These are phyloP conservation scores for Steatocranus sp. DNA, from an alignment of 2,797 vertebrate genomes.

Conservation along the genomic window DNA sequence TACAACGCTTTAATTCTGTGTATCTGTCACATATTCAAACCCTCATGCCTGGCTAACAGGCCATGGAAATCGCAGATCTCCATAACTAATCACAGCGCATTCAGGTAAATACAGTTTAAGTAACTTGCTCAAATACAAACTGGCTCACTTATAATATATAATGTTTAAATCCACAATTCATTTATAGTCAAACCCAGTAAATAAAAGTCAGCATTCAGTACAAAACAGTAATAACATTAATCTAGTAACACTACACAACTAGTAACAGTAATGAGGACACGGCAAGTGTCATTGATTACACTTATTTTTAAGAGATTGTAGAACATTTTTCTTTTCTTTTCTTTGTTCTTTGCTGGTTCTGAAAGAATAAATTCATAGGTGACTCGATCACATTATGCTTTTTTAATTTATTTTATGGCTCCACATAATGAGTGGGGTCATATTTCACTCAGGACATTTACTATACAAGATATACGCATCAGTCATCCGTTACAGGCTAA, in stretches of 20 bases:
- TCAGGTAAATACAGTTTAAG: constrained; percentile 59
- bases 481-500: background rate
- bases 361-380: constrained; percentile 27
- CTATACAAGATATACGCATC: background rate
- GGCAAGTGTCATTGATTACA: constrained; percentile 13
- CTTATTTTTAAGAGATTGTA: constrained; percentile 18
- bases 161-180: constrained; percentile 23
- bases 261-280: background rate
- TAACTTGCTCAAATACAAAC: constrained; percentile 23
- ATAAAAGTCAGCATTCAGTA: constrained; percentile 2
- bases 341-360: background rate
- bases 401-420: constrained; percentile 23
- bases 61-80: constrained; percentile 53
- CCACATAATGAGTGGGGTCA: background rate
- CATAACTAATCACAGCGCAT: constrained; percentile 40
- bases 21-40: constrained; percentile 60
- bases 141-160: constrained; percentile 28
- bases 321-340: background rate
- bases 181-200: constrained; percentile 7
- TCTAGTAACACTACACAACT: background rate
- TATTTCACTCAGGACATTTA: constrained; percentile 21
- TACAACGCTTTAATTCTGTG: constrained; percentile 58
- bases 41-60: constrained; percentile 50
- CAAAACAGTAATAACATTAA: background rate
- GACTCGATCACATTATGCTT: constrained; percentile 19